Evolutionary conservation across 2,113 vertebrate species (phyloP).

Genomic region (Dasyornis broadbenti): DNA sequence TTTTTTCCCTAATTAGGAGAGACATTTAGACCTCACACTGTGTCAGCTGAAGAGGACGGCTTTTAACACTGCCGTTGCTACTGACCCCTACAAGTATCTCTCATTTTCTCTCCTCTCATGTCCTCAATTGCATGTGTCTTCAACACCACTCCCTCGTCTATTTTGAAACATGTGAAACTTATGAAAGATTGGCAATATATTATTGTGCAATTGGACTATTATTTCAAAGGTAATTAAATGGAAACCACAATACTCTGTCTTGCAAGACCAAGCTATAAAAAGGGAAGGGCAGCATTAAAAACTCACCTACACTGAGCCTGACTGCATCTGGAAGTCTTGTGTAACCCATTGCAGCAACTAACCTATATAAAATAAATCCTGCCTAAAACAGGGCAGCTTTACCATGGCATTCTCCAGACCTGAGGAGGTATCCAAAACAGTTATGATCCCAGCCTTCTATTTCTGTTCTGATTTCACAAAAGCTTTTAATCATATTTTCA

Average conservation of each 20-base stretch:
- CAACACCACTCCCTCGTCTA: conserved; percentile 13
- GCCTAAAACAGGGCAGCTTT: background rate
- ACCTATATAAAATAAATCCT: background rate
- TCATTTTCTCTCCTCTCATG: background rate
- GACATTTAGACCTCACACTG: background rate
- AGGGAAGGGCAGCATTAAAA: conserved; percentile 46
- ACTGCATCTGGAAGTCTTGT: background rate
- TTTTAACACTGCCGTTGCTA: background rate
- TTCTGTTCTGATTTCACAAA: background rate
- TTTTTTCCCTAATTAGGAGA: background rate
- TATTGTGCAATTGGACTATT: conserved; percentile 45
- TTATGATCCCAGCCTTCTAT: background rate
- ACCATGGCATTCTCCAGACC: background rate
- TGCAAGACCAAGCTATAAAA: conserved; percentile 5
- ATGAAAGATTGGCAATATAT: background rate
- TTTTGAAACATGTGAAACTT: conserved; percentile 47
- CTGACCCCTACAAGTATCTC: background rate
- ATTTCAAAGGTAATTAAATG: conserved; percentile 17
- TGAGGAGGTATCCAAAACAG: background rate
- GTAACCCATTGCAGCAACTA: conserved; percentile 18
- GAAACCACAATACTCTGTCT: conserved; percentile 4
- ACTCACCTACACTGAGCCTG: conserved; percentile 2
- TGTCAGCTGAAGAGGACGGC: background rate
- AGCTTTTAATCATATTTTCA: background rate
- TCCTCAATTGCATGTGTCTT: background rate